Evolutionary conservation across 2,797 vertebrate genomes (phyloP).

Genomic region (Galaxias olidus): DNA sequence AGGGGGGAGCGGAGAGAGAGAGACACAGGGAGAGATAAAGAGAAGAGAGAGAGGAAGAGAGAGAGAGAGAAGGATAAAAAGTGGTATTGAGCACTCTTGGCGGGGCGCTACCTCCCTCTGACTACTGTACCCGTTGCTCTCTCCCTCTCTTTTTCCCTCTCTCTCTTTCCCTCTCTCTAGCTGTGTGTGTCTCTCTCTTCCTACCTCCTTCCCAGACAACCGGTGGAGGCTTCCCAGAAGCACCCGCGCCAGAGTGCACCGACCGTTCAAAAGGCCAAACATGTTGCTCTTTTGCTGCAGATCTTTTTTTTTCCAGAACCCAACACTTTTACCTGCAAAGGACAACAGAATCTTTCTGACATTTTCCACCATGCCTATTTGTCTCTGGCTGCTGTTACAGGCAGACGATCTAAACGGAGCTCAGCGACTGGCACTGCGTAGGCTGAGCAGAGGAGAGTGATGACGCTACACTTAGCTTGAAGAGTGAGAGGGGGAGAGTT

Average conservation of each 20-base stretch:
- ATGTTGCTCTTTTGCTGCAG: too few species aligned
- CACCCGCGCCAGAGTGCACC: not conserved
- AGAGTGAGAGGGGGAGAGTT: too few species aligned
- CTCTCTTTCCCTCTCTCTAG: not conserved
- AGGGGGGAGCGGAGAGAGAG: too few species aligned
- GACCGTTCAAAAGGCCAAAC: too few species aligned
- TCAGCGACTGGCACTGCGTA: conserved; percentile 10
- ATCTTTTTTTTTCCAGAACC: too few species aligned
- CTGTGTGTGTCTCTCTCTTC: not conserved
- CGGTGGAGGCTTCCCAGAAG: not conserved
- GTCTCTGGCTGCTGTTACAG: not conserved
- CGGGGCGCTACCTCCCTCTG: conserved; percentile 5
- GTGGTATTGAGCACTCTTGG: too few species aligned
- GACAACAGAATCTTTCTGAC: too few species aligned
- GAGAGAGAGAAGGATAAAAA: too few species aligned
- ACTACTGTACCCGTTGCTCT: conserved; percentile 36
- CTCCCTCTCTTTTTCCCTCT: not conserved
- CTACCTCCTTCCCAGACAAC: not conserved
- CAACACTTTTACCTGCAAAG: too few species aligned
- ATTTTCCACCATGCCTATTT: too few species aligned
- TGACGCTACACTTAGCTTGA: too few species aligned
- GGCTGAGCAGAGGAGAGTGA: not conserved
- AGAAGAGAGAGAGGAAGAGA: too few species aligned
- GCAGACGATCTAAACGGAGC: not conserved
- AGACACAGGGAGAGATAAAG: not conserved